Percentiles rank a stretch among this genome's conserved stretches.
Evolutionary conservation across 2,797 vertebrate genomes (phyloP).

Genomic region (Chelidonichthys spinosus): DNA sequence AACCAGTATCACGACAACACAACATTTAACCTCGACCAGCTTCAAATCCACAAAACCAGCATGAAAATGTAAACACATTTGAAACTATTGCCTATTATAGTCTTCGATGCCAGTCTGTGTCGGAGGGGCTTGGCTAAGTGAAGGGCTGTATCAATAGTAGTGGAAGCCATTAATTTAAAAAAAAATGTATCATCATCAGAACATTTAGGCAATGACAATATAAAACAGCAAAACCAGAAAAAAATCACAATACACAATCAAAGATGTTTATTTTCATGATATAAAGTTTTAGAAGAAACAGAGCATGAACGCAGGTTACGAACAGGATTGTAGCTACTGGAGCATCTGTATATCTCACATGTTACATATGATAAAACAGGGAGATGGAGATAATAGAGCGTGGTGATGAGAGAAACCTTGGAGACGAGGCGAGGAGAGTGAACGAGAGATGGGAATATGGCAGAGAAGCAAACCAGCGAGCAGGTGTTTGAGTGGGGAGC

Average conservation of each 20-base stretch:
- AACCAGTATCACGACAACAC: too few species aligned
- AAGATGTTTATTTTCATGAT: background rate
- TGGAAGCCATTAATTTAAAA: background rate
- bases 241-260: background rate
- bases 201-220: background rate
- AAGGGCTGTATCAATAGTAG: background rate
- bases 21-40: too few species aligned
- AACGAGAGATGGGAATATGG: background rate
- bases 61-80: too few species aligned
- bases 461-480: background rate
- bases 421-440: background rate
- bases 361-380: background rate
- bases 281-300: background rate
- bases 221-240: background rate
- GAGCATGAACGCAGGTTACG: background rate
- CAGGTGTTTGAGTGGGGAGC: constrained; percentile 27
- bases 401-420: background rate
- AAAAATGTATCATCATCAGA: background rate
- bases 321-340: too few species aligned
- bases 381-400: background rate
- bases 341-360: background rate
- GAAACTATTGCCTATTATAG: too few species aligned
- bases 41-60: too few species aligned
- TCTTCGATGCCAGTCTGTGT: too few species aligned
- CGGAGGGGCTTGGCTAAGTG: too few species aligned